Base-by-base conservation (phyloP, 2,113 vertebrate genomes). In the Scomber japonicus region DNA sequence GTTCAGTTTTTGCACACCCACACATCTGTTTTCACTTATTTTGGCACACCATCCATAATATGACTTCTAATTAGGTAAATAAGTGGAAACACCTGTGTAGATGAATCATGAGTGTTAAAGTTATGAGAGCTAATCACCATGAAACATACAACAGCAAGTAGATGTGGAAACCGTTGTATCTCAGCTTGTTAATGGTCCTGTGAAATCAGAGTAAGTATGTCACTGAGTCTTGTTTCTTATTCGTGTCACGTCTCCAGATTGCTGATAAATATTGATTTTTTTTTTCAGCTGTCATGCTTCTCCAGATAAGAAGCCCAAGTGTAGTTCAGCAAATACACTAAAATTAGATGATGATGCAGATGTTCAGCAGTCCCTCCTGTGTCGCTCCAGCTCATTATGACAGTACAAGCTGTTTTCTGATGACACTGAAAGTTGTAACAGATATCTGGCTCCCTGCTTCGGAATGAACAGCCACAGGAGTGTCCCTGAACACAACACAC, bases 401-500 rank as follows among this genome's bases (percentile, higher is more conserved):
- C 12, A 13, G 35, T 9, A 40, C 9, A 40, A 53, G 40, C 16
- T 59, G 1, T 50, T 57, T 73, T 16, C 55, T 15, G 24, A 16
- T 12, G 19, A 3, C 0, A 14, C 24, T 55, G 4, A 75, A 11
- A 44, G 15, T 19, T 48, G n/a, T 55, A 8, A 19, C 15, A 2
- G 3, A 30, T 50, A 16, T 40, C 13, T 51, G 21, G 31, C 13
- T 54, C 35, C 12, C 10, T 46, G 8, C 8, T 17, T 66, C 17
- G 11, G 48, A 54, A 19, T 4, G 2, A 70, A 48, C 17, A 51
- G 46, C 1, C 15, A 56, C 1, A 4, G 3, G 16, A 35, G 11
- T 27, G 56, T 74, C 77, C 77, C 53, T 50, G 53, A 65, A 72
- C 60, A 12, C 60, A 64, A 49, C 50, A 40, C 59, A 49, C 21